Base-by-base conservation (phyloP, 2,888 invertebrate genomes). In the Dorcus parallelipipedus region DNA sequence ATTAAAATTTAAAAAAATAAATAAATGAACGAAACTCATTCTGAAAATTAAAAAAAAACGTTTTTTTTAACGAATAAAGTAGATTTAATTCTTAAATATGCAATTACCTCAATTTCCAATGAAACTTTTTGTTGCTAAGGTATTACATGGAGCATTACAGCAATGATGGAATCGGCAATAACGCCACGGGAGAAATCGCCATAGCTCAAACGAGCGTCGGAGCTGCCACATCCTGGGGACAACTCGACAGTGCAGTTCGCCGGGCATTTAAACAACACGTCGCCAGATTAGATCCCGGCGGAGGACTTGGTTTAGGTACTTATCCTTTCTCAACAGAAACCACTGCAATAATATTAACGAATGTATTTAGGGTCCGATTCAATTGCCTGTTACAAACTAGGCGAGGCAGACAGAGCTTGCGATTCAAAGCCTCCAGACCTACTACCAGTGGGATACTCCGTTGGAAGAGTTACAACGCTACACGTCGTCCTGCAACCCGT, bases 181-280 rank as follows among this genome's bases (percentile, higher is more conserved):
- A 78, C 70, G 66, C 79, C 68, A 61, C 78, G 63, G 83, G 84
- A 62, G 88, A 88, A 76, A 90, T 91, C 73, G 82, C 91, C 3
- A 91, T 97, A 73, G 95, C 96, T 9, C 90, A 87, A 70, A 89
- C 97, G 3, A 92, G 90, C 72, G 91, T 97, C 63, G 93, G 93
- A 67, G 91, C 93, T 59, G 94, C 95, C 77, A 95, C 95, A 0
- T 93, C 92, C 58, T 97, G 97, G 97, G 94, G 95, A 75, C 90
- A 93, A 73, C 81, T 97, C 71, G 97, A 97, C 79, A 91, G 91
- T 69, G 90, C 92, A 68, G 91, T 97, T 63, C 84, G 93, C 70
- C 89, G 94, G 77, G 90, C 94, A 53, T 96, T 97, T 77, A 96
- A 96, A 78, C 97, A 97, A 72, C 97, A 97, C 78, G 84, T 95